Evolutionary conservation across 2,113 vertebrate genomes (phyloP).

Genomic region (Nyctibius bracteatus): DNA sequence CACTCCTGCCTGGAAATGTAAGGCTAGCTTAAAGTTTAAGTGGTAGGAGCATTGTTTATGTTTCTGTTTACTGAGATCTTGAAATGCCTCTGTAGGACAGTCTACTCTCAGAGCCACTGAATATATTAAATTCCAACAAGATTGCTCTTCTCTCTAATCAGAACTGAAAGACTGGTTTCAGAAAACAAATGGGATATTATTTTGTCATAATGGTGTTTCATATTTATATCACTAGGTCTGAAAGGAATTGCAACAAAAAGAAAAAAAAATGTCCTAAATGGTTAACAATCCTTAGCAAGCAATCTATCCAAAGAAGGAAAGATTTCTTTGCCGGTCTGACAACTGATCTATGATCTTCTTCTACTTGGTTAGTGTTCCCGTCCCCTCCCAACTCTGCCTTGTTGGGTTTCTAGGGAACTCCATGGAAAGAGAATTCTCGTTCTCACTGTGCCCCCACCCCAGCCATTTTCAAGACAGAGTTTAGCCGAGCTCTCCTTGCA

Average conservation of each 20-base stretch:
- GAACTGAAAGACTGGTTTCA: constrained; percentile 43
- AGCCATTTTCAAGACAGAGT: background rate
- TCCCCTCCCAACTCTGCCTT: background rate
- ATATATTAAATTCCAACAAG: constrained; percentile 7
- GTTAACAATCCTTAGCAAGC: constrained; percentile 69
- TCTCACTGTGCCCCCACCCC: background rate
- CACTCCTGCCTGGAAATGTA: background rate
- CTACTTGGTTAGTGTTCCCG: constrained; percentile 5
- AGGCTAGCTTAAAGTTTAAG: background rate
- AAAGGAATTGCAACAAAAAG: constrained; percentile 31
- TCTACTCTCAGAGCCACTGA: background rate
- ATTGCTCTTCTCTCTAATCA: constrained; percentile 39
- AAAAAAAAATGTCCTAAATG: constrained; percentile 29
- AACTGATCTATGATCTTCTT: constrained; percentile 63
- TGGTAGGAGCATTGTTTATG: background rate
- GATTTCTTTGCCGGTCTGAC: constrained; percentile 43
- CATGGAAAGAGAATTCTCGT: background rate
- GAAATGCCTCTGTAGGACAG: background rate
- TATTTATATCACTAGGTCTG: constrained; percentile 48
- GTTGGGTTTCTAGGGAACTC: background rate
- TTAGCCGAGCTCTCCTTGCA: background rate
- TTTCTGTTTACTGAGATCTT: background rate
- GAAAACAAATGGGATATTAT: constrained; percentile 59
- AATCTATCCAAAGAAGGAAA: constrained; percentile 54
- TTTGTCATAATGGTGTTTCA: constrained; percentile 61